A percentile compares a stretch with the other conserved stretches of the same genome.
These are phyloP conservation scores for Chiridota heheva DNA, from an alignment of 35 echinoderm and acorn worm genomes.

Conservation along the genomic window DNA sequence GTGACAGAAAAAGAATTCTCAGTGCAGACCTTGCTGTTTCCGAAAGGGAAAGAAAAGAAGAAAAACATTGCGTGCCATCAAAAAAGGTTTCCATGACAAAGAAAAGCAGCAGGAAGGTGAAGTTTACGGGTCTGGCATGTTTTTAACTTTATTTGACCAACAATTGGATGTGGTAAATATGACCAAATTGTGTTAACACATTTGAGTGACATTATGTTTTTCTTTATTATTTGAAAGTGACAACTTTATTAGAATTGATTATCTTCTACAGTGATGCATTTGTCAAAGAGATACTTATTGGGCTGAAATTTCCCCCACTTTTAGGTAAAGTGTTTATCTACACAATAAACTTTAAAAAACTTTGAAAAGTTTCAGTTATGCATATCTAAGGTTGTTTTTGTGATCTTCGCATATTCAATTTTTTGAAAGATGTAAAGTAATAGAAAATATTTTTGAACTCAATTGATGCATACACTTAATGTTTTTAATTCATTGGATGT, in stretches of 20 bases:
- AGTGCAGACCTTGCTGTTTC: too few relatives aligned
- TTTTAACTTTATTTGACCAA: neutral
- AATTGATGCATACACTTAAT: too few relatives aligned
- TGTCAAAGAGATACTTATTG: neutral
- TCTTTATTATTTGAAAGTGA: neutral
- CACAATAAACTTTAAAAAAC: conserved; percentile 14
- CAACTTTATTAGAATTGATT: neutral
- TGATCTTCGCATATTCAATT: too few relatives aligned
- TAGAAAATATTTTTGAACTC: neutral
- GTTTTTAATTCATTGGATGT: conserved; percentile 17
- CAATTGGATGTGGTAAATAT: neutral
- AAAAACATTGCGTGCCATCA: neutral
- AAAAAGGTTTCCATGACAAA: conserved; percentile 20
- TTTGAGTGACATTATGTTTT: neutral
- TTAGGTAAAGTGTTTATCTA: neutral
- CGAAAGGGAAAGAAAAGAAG: too few relatives aligned
- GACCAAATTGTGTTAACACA: conserved; percentile 10
- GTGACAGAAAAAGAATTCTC: too few relatives aligned
- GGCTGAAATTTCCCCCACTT: conserved; percentile 6
- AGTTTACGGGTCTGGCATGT: neutral
- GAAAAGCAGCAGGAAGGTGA: conserved; percentile 14
- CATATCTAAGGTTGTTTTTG: neutral
- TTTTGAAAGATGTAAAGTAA: neutral
- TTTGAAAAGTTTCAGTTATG: neutral
- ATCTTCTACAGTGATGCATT: neutral